phyloP scores from a whole-genome alignment of 2,113 vertebrate genomes.

The Pitta sordida region DNA sequence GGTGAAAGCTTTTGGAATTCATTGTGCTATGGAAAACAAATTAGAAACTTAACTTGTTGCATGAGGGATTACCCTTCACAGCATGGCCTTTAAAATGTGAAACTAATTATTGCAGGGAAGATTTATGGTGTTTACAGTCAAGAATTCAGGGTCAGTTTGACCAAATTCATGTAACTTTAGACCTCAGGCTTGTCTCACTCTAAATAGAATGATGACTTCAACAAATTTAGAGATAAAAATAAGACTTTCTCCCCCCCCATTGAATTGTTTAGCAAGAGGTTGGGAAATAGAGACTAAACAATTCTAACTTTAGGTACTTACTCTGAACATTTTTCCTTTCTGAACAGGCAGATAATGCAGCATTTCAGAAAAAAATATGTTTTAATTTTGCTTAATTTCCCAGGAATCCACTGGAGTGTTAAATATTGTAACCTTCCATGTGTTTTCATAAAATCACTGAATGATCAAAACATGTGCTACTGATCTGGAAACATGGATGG shows the following conservation, averaged over 20 bases:
- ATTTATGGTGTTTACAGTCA: constrained; percentile 68
- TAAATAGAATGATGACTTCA: not conserved
- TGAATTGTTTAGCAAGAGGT: not conserved
- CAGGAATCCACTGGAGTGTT: not conserved
- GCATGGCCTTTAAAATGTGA: constrained; percentile 61
- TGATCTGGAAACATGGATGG: not conserved
- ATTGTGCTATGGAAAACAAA: constrained; percentile 62
- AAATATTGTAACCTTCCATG: not conserved
- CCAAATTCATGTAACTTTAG: constrained; percentile 57
- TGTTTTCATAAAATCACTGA: not conserved
- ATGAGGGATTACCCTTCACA: constrained; percentile 68
- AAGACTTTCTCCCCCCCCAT: not conserved
- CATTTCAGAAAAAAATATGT: not conserved
- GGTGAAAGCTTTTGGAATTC: constrained; percentile 66
- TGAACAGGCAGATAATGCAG: not conserved
- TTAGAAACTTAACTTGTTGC: constrained; percentile 66
- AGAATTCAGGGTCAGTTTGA: constrained; percentile 68
- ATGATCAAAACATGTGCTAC: not conserved
- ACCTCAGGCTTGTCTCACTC: constrained; percentile 30
- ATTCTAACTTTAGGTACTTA: not conserved
- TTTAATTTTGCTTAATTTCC: constrained; percentile 20
- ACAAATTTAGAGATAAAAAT: constrained; percentile 23
- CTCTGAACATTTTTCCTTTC: not conserved
- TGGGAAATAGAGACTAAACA: not conserved
- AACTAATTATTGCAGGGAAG: constrained; percentile 65